Evolutionary conservation across 1,140 invertebrate genomes (phyloP).

Genomic region (Frieseomelitta varia): DNA sequence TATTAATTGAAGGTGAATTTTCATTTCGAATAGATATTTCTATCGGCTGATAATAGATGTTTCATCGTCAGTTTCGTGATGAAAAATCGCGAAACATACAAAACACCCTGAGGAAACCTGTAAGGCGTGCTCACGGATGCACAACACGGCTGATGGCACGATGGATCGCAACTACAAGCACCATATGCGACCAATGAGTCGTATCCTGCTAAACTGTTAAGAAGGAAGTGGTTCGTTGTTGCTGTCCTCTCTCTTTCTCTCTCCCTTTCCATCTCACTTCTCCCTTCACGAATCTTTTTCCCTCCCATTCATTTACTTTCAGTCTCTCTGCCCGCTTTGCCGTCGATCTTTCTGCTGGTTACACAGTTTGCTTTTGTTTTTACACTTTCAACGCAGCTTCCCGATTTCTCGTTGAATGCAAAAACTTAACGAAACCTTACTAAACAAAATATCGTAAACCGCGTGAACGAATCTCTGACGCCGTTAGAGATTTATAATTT

Average conservation of each 20-base stretch:
- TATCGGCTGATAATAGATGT: no score
- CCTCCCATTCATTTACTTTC: not conserved
- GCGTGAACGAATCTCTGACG: not conserved
- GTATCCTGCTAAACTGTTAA: slow-evolving; percentile 84
- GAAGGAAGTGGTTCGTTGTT: slow-evolving; percentile 83
- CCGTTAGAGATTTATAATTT: not conserved
- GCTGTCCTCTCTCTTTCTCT: slow-evolving; percentile 49
- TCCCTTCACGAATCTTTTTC: slow-evolving; percentile 25
- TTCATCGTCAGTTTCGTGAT: not conserved
- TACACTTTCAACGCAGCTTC: slow-evolving; percentile 1
- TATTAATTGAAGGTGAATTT: no score
- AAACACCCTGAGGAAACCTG: slow-evolving; percentile 59
- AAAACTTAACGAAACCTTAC: not conserved
- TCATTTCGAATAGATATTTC: not conserved
- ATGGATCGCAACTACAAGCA: slow-evolving; percentile 69
- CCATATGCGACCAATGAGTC: slow-evolving; percentile 78
- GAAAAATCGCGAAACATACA: slow-evolving; percentile 9
- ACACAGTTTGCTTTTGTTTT: slow-evolving; percentile 16
- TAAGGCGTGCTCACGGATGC: slow-evolving; percentile 67
- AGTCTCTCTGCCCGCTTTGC: not conserved
- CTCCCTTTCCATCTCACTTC: slow-evolving; percentile 12
- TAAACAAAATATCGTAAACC: not conserved
- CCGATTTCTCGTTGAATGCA: not conserved
- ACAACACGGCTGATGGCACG: slow-evolving; percentile 72
- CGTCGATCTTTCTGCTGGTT: slow-evolving; percentile 1